Conservation (phyloP, 2,797 vertebrate species). For the Leucoraja ocellata region DNA sequence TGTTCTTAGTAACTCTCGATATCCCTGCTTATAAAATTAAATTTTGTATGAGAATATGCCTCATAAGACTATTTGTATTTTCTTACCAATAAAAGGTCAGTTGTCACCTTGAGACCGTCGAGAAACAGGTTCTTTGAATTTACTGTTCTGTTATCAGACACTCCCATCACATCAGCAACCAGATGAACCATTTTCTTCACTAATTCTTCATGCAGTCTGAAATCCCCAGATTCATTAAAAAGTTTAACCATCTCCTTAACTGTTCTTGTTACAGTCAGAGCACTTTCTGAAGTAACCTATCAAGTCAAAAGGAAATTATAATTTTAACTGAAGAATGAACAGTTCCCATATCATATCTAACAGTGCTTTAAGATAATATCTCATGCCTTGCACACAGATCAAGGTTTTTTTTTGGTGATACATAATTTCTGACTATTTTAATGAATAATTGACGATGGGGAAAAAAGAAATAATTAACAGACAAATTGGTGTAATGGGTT, state of each 20-base stretch:
- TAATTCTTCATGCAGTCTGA: conserved; percentile 41
- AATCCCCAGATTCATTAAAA: conserved; percentile 39
- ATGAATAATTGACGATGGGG: neutral
- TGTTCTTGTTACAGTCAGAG: conserved; percentile 47
- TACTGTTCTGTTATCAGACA: conserved; percentile 37
- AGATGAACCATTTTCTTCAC: conserved; percentile 52
- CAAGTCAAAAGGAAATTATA: neutral
- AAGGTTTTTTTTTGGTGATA: neutral
- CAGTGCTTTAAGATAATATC: neutral
- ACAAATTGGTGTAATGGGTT: neutral
- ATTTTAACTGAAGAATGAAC: neutral
- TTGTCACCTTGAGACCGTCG: conserved; percentile 52
- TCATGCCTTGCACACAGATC: neutral
- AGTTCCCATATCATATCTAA: neutral
- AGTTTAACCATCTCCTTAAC: conserved; percentile 44
- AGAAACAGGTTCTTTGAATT: conserved; percentile 44
- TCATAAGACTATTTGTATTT: too few species aligned
- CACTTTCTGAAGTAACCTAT: conserved; percentile 59
- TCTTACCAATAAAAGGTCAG: conserved; percentile 63
- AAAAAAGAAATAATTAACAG: neutral
- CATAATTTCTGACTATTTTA: neutral
- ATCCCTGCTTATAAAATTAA: neutral
- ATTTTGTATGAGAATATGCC: neutral
- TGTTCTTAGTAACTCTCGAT: neutral
- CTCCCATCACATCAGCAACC: conserved; percentile 56